A percentile compares a stretch with the other conserved stretches of the same genome.
phyloP scores from a whole-genome alignment of 2,888 invertebrate species.

The Odontomyia ornata region DNA sequence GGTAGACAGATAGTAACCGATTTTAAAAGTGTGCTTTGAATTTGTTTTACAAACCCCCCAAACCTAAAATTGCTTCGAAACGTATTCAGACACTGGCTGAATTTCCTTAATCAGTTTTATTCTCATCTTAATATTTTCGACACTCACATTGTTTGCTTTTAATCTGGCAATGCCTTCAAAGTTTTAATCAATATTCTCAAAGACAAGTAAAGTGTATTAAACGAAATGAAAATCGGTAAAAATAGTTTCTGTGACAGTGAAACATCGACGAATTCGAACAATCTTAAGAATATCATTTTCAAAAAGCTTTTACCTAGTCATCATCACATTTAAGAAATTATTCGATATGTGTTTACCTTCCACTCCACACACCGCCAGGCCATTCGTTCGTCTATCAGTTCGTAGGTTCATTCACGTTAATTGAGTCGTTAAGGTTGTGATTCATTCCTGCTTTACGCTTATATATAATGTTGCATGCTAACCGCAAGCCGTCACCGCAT shows the following conservation, averaged over 20 bases:
- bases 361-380: background rate
- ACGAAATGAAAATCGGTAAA: background rate
- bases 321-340: conserved; percentile 1
- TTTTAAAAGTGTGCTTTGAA: too few species aligned
- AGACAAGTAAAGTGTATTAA: background rate
- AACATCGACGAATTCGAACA: background rate
- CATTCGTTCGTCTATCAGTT: background rate
- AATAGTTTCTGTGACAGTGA: background rate
- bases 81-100: too few species aligned
- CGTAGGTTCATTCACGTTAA: background rate
- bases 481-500: background rate
- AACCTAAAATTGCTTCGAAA: too few species aligned
- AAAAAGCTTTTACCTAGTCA: background rate
- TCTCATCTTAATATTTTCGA: too few species aligned
- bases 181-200: background rate
- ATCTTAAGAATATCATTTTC: background rate
- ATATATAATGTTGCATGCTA: background rate
- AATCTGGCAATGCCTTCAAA: too few species aligned
- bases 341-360: background rate
- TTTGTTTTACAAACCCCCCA: too few species aligned
- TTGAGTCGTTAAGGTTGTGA: conserved; percentile 4
- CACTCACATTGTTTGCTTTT: too few species aligned
- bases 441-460: conserved; percentile 3
- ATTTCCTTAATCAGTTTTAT: too few species aligned
- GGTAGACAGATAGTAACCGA: too few species aligned